Percentiles rank a stretch among this genome's conserved stretches.
phyloP scores from a whole-genome alignment of 2,797 vertebrate genomes.

The Emys orbicularis region DNA sequence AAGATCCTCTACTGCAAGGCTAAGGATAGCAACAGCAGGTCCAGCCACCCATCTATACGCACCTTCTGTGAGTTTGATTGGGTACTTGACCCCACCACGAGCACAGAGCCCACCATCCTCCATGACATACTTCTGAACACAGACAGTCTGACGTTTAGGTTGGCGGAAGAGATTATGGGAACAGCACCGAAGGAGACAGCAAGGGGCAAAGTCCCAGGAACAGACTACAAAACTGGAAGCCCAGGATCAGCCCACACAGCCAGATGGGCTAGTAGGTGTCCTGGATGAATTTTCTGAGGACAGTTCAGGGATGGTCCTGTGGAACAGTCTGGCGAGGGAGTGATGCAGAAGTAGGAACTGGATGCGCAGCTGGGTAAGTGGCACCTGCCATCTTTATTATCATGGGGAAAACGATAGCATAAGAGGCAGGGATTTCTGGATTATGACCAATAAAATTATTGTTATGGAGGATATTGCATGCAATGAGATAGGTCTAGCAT shows the following conservation, averaged over 20 bases:
- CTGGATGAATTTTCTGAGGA: not conserved
- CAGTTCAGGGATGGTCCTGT: not conserved
- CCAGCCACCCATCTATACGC: not conserved
- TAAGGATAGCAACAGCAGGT: not conserved
- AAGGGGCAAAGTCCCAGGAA: not conserved
- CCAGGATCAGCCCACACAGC: not conserved
- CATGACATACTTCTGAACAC: not conserved
- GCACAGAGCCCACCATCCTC: not conserved
- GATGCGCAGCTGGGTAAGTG: not conserved
- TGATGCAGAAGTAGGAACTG: not conserved
- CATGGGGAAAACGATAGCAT: not conserved
- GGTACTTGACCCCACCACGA: not conserved
- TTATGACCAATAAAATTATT: not conserved
- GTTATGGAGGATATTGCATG: not conserved
- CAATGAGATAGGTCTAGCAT: not conserved
- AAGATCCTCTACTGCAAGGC: fast-evolving
- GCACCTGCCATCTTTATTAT: not conserved
- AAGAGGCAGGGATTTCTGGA: not conserved
- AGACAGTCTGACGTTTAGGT: not conserved
- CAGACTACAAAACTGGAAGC: not conserved
- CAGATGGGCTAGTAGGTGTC: not conserved
- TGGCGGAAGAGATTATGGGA: not conserved
- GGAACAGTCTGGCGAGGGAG: not conserved
- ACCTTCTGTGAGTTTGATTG: not conserved
- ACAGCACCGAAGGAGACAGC: not conserved